Base-by-base conservation (phyloP, 1,140 invertebrate species). In the Caenorhabditis tropicalis region DNA sequence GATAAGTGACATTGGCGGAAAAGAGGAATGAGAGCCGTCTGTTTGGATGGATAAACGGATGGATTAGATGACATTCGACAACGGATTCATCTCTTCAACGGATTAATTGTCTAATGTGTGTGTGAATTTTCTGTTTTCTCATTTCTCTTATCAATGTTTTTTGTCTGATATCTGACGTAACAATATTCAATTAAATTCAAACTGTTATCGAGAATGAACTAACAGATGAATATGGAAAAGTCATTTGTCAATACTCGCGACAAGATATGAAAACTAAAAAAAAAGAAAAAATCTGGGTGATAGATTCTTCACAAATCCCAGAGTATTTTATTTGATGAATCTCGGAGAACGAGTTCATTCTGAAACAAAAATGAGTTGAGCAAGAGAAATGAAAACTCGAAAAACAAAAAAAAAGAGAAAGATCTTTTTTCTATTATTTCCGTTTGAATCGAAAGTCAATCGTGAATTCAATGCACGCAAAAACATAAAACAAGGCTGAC, bases 401-500 rank as follows among this genome's bases (percentile, higher is more conserved):
- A 74, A 74, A 74, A 74, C 12, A 46, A 74, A 31, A 43, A 74
- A 74, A 33, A 33, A 33, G 15, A 65, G 7, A 24, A 24, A 43
- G 9, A 43, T 15, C 36, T 24, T 24, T 46, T 9, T 29, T 39
- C 36, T 74, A 43, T 74, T 74, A 74, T 74, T 74, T 74, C 65
- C 65, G 65, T 31, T 43, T 21, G 12, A 33, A 74, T 74, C 65
- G 65, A 74, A 74, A 74, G 36, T 74, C 65, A 74, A 74, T 74
- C 65, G 65, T 16, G 19, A 43, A 74, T 74, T 74, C 65, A 19
- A 74, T 24, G 65, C 65, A 74, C 65, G 36, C 36, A 74, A 74
- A n/a, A 74, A 74, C 65, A 74, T 74, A 74, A 43, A 74, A 56
- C n/a, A 74, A 74, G 21, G 43, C 33, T 51, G 31, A 21, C 65